These are phyloP conservation scores for Hydrotaea cyrtoneurina DNA, from an alignment of 2,888 invertebrate species.

Conservation along the genomic window DNA sequence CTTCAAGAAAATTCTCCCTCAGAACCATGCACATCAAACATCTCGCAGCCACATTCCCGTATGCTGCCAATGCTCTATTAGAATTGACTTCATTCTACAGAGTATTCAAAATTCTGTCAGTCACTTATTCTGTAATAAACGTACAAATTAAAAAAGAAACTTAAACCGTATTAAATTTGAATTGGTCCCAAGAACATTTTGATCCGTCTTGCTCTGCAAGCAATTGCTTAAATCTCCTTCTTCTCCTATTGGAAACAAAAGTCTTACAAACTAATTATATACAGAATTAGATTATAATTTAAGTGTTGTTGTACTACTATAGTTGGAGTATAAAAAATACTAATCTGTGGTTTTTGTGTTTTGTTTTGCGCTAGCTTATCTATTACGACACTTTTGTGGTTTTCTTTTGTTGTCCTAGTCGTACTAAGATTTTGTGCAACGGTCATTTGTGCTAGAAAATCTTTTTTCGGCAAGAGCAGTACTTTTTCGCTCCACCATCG, in stretches of 20 bases:
- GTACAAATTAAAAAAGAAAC: too few relatives aligned
- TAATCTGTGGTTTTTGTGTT: too few relatives aligned
- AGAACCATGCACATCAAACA: too few relatives aligned
- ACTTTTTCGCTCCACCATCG: conserved; percentile 82
- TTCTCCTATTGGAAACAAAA: background rate
- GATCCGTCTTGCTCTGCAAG: too few relatives aligned
- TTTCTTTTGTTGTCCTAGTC: conserved; percentile 38
- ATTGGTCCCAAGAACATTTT: too few relatives aligned
- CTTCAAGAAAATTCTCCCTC: too few relatives aligned
- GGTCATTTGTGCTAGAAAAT: conserved; percentile 64
- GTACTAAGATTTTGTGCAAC: conserved; percentile 46
- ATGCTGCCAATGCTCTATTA: too few relatives aligned
- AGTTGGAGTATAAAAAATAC: conserved; percentile 9
- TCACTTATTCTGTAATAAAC: too few relatives aligned
- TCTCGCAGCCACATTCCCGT: too few relatives aligned
- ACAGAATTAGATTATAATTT: background rate
- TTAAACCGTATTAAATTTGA: too few relatives aligned
- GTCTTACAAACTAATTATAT: background rate
- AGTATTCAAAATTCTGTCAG: too few relatives aligned
- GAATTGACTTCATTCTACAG: too few relatives aligned
- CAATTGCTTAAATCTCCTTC: background rate
- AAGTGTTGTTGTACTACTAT: background rate
- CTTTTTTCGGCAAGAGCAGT: conserved; percentile 82
- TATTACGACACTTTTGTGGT: background rate
- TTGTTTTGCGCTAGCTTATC: background rate